Conservation (phyloP, 2,113 vertebrate genomes). For the Trogon surrucura region DNA sequence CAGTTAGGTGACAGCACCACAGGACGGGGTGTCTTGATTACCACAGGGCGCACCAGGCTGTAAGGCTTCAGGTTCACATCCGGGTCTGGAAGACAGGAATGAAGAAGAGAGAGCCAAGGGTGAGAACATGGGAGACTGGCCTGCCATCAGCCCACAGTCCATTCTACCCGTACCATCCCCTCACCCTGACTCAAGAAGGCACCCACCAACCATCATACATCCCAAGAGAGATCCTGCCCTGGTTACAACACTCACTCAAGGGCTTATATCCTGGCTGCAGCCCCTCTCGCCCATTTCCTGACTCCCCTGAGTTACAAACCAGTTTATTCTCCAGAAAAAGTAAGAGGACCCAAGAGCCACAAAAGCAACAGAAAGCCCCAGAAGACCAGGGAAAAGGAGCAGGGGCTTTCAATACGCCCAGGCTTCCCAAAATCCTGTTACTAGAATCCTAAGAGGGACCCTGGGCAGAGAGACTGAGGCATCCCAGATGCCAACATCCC, state of each 20-base stretch:
- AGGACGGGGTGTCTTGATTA: conserved; percentile 78
- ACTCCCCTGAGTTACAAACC: not conserved
- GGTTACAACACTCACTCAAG: not conserved
- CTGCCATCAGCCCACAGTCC: not conserved
- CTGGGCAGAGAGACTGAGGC: not conserved
- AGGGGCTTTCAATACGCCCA: not conserved
- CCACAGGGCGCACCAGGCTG: conserved; percentile 84
- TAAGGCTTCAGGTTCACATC: conserved; percentile 86
- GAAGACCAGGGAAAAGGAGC: not conserved
- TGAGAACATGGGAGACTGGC: not conserved
- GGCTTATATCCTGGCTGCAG: not conserved
- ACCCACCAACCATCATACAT: not conserved
- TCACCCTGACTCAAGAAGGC: not conserved
- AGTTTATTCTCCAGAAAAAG: not conserved
- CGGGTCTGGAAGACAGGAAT: conserved; percentile 56
- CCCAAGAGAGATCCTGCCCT: not conserved
- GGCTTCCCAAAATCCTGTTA: not conserved
- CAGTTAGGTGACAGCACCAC: conserved; percentile 88
- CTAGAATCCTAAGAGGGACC: not conserved
- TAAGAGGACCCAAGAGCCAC: not conserved
- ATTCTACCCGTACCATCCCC: not conserved
- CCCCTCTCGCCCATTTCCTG: not conserved
- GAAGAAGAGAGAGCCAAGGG: not conserved
- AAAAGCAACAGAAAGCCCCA: not conserved
- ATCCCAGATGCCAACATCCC: not conserved